Base-by-base conservation (phyloP, 2,888 invertebrate genomes). In the Cactoblastis cactorum region DNA sequence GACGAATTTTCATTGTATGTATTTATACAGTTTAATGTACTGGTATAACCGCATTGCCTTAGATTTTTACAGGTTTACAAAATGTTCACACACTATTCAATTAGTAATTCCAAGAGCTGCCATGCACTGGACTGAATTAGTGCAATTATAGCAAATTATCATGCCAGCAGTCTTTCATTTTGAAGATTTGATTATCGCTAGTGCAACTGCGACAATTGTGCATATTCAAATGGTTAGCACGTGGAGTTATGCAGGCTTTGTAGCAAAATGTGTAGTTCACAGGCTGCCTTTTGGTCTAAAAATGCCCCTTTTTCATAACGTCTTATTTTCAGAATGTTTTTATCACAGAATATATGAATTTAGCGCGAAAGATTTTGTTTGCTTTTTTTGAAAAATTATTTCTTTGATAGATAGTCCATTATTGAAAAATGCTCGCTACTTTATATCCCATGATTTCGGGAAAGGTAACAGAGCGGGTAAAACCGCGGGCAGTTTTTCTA, bases 101-200 rank as follows among this genome's bases (percentile, higher is more conserved):
- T 58, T 59, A 65, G 59, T 60, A 59, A 52, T 53, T 47, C 64
- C 62, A 60, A 63, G 52, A 54, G 12, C 35, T 43, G 33, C 38
- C 37, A 52, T 56, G 55, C 54, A 52, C 55, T 49, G 43, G 38
- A 49, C 45, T 41, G 53, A 51, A 54, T 52, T 43, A 43, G 47
- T 37, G 46, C 50, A 54, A 62, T 62, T 57, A 60, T 47, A 51
- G 38, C 53, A 51, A 53, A 62, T 62, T 57, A 60, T 49, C 54
- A 38, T 54, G 55, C 53, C 55, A 49, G 54, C 52, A 49, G 52
- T 38, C 50, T 52, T 51, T 50, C 28, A 45, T 49, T 55, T 37
- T 58, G 58, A 54, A 50, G 47, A 41, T 46, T 50, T 55, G 53
- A 58, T 55, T 56, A 48, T 38, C 1, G 39, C 14, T 17, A 38